Evolutionary conservation across 2,888 invertebrate species (phyloP).

Genomic region (Temnothorax unifasciatus): DNA sequence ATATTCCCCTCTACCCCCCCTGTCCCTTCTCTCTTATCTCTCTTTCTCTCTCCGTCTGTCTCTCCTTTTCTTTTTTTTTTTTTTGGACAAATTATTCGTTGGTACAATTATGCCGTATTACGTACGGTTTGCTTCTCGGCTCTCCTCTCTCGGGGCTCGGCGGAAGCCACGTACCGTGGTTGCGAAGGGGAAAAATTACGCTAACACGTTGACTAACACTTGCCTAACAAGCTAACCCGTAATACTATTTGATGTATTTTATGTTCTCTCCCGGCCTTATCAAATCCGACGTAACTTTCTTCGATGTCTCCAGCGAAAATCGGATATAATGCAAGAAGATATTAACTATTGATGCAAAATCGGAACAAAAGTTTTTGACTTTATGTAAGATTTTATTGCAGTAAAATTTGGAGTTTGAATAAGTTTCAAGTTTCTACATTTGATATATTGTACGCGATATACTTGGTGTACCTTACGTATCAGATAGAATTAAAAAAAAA

Average conservation of each 20-base stretch:
- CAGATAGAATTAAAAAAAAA: neutral
- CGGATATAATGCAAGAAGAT: conserved; percentile 19
- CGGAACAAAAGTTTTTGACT: neutral
- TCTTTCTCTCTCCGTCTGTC: conserved; percentile 54
- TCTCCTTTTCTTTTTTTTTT: conserved; percentile 54
- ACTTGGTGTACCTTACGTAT: neutral
- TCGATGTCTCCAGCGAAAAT: conserved; percentile 18
- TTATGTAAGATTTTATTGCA: neutral
- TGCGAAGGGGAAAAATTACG: conserved; percentile 80
- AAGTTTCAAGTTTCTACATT: neutral
- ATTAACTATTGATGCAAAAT: neutral
- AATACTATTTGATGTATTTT: conserved; percentile 48
- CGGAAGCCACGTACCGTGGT: conserved; percentile 86
- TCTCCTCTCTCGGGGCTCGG: conserved; percentile 86
- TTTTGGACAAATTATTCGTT: conserved; percentile 47
- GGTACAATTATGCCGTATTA: conserved; percentile 56
- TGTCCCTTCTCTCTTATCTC: conserved; percentile 37
- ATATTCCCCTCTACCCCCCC: conserved; percentile 37
- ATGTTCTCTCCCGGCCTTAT: neutral
- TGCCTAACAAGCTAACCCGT: conserved; percentile 78
- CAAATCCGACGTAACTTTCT: conserved; percentile 20
- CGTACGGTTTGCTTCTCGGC: conserved; percentile 84
- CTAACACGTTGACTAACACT: conserved; percentile 83
- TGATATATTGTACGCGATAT: neutral
- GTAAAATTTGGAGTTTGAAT: neutral